A percentile compares a stretch with the other conserved stretches of the same genome.
Conservation (phyloP, 2,113 vertebrate species). For the Amphiprion ocellaris region DNA sequence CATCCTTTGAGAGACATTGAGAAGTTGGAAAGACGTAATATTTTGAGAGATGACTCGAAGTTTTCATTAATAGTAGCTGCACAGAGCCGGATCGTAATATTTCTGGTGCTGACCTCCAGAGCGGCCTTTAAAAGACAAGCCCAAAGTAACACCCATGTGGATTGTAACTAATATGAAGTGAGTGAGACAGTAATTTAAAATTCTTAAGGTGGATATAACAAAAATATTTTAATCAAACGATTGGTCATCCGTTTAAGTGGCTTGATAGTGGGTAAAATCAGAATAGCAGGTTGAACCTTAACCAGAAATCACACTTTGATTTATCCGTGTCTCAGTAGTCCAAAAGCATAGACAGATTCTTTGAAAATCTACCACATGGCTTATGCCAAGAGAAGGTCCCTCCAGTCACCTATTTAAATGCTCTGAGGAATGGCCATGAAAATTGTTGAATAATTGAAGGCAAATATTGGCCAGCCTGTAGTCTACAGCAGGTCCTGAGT, state of each 20-base stretch:
- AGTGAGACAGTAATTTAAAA: background rate
- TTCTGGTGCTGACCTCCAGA: conserved; percentile 10
- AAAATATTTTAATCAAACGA: conserved; percentile 8
- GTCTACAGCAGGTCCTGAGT: conserved; percentile 76
- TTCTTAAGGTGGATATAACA: conserved; percentile 5
- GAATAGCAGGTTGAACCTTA: conserved; percentile 2
- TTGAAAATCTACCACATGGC: conserved; percentile 54
- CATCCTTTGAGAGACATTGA: conserved; percentile 47
- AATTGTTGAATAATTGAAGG: conserved; percentile 85
- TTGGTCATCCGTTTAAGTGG: background rate
- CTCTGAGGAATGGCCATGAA: conserved; percentile 78
- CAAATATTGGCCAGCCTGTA: conserved; percentile 81
- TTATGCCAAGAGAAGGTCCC: conserved; percentile 55
- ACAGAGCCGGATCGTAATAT: background rate
- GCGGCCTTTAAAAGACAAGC: conserved; percentile 15
- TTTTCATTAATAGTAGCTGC: conserved; percentile 59
- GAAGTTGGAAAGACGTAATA: conserved; percentile 56
- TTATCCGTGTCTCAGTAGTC: conserved; percentile 9
- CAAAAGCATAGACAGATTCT: conserved; percentile 43
- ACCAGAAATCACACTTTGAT: conserved; percentile 43
- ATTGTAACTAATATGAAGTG: conserved; percentile 6
- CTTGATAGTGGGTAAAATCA: conserved; percentile 9
- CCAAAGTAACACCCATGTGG: background rate
- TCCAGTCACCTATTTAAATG: conserved; percentile 69
- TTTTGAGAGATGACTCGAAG: conserved; percentile 51